These are phyloP conservation scores for Peromyscus attwateri DNA, from an alignment of 2,797 vertebrate genomes.

Conservation along the genomic window DNA sequence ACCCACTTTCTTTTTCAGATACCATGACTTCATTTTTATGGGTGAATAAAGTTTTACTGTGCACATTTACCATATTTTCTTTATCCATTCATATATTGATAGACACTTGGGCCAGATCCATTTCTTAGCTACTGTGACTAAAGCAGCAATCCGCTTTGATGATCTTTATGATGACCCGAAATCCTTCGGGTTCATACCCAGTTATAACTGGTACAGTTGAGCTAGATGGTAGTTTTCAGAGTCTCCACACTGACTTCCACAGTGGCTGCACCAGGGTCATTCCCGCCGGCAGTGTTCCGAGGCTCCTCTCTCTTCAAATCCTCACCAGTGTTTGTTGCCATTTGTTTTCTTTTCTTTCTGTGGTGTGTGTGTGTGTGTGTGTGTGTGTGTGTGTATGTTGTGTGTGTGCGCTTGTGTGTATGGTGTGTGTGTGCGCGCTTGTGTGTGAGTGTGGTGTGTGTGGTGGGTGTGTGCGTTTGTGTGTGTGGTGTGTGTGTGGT, in stretches of 20 bases:
- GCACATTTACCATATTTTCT: no score
- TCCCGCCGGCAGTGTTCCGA: not conserved
- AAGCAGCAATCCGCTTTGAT: no score
- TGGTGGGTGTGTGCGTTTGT: no score
- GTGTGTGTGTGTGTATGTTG: not conserved
- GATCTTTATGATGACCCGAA: no score
- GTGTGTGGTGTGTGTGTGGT: no score
- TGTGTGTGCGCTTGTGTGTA: not conserved
- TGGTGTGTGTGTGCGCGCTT: not conserved
- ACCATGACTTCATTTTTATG: not conserved
- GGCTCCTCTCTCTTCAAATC: not conserved
- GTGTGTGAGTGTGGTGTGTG: no score
- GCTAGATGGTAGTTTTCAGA: not conserved
- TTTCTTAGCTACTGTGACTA: no score
- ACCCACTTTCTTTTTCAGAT: not conserved
- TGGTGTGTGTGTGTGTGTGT: not conserved
- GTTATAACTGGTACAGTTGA: not conserved
- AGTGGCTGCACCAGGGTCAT: not conserved
- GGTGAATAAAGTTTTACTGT: no score
- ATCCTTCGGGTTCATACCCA: not conserved
- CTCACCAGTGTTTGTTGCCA: not conserved
- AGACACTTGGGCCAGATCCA: no score
- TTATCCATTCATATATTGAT: no score
- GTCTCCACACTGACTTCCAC: not conserved
- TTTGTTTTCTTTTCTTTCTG: not conserved